phyloP scores from a whole-genome alignment of 2,888 invertebrate species.

The Cerceris rybyensis region DNA sequence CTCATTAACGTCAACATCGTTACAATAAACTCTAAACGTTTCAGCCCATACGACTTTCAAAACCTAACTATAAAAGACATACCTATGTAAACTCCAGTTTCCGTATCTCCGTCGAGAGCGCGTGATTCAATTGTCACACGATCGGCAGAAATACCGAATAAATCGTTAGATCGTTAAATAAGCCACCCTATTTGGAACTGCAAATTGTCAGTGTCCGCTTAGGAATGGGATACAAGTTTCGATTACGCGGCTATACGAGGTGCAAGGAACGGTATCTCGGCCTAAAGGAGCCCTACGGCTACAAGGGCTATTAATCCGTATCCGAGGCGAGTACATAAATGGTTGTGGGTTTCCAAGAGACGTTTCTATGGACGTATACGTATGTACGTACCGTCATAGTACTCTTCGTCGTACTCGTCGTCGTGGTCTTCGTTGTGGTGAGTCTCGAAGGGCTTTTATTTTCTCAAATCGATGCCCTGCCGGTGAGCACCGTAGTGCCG shows the following conservation, averaged over 20 bases:
- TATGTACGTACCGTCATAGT: conserved; percentile 40
- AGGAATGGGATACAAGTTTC: conserved; percentile 54
- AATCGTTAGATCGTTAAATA: conserved; percentile 56
- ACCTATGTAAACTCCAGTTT: conserved; percentile 21
- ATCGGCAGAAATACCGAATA: conserved; percentile 42
- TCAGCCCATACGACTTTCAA: neutral
- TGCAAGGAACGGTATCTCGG: conserved; percentile 55
- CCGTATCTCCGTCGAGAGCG: neutral
- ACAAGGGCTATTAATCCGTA: conserved; percentile 64
- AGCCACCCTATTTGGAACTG: conserved; percentile 51
- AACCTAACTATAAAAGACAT: conserved; percentile 10
- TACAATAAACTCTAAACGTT: too few species aligned
- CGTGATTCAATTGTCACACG: conserved; percentile 36
- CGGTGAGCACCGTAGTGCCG: conserved; percentile 52
- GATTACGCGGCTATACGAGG: conserved; percentile 48
- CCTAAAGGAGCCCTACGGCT: conserved; percentile 32
- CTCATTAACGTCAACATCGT: too few species aligned
- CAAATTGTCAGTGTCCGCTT: conserved; percentile 58
- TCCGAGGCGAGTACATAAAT: conserved; percentile 52
- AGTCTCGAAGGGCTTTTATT: conserved; percentile 63
- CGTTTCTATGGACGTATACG: conserved; percentile 70
- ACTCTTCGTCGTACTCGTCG: conserved; percentile 28
- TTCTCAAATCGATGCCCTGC: conserved; percentile 69
- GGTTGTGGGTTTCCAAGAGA: conserved; percentile 51
- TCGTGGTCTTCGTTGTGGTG: conserved; percentile 19